Evolutionary conservation across 2,113 vertebrate genomes (phyloP), one percentile per base, ranked within the genome.

Genomic region (Ciconia stormi): DNA sequence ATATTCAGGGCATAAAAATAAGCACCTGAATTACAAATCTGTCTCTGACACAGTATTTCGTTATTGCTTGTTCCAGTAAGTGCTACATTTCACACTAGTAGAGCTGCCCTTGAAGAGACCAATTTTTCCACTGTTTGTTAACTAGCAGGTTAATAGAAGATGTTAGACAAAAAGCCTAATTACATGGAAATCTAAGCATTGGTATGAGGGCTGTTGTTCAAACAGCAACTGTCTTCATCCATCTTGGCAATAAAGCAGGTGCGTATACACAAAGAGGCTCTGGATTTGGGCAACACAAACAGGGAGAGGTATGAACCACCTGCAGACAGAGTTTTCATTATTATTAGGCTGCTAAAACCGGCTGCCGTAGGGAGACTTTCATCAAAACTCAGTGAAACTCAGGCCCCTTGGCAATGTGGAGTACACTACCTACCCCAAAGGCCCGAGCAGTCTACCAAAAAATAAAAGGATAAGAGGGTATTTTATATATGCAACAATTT

Each of bases 171-270:
- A 83, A 69, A 52, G 46, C 17, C 46, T 55, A 65, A 89, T 53
- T 36, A 36, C 11, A 40, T 26, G 25, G 38, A 88, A 87, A 80
- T 12, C 16, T 11, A 56, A 74, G 30, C 23, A 56, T 47, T 15
- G 47, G 26, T 25, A 49, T 0, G 13, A 85, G 34, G 23, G 56
- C 4, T 1, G 0, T 2, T 82, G 22, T 14, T 80, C 2, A 0
- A 71, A 56, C 3, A 58, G 47, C 42, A 82, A 47, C 25, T 32
- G n/a, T 15, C 25, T 86, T 40, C 32, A 86, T 44, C 16, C n/a
- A 26, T 16, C 49, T 16, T 62, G 32, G 32, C 6, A 32, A 61
- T 0, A 52, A 50, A 74, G 21, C 11, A 87, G 36, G 32, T 32
- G 34, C 0, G 0, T 14, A 59, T 15, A 67, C 23, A 44, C 9